These are phyloP conservation scores for Habrosyne pyritoides DNA, from an alignment of 2,888 invertebrate species.

Conservation along the genomic window DNA sequence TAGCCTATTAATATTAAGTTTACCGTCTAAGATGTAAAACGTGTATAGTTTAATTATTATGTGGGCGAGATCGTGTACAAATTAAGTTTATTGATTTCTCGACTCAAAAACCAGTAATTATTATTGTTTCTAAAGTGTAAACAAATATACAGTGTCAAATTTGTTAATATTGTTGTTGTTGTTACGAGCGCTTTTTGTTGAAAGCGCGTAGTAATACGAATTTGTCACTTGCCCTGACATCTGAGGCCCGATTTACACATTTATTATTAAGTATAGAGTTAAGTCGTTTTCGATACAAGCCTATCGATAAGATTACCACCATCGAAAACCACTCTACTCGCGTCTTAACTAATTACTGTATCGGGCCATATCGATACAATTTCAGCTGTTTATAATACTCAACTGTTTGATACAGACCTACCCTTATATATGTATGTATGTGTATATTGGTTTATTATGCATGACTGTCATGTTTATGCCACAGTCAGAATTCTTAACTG, in stretches of 20 bases:
- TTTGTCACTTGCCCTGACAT: slow-evolving; percentile 46
- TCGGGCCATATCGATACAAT: slow-evolving; percentile 25
- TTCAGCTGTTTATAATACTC: slow-evolving; percentile 48
- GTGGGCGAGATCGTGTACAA: slow-evolving; percentile 73
- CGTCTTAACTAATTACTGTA: slow-evolving; percentile 3
- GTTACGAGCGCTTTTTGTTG: slow-evolving; percentile 50
- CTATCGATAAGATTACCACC: too few species aligned
- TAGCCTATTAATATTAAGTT: slow-evolving; percentile 82
- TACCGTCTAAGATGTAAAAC: slow-evolving; percentile 73
- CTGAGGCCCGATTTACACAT: slow-evolving; percentile 19
- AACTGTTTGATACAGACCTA: slow-evolving; percentile 20
- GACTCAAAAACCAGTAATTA: slow-evolving; percentile 43
- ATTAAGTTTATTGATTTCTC: slow-evolving; percentile 67
- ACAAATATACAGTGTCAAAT: slow-evolving; percentile 38
- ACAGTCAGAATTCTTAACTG: background rate
- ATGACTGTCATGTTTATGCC: background rate
- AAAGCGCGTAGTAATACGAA: slow-evolving; percentile 45
- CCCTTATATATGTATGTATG: background rate
- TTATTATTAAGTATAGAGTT: too few species aligned
- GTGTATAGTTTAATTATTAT: slow-evolving; percentile 66
- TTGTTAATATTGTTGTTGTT: slow-evolving; percentile 51
- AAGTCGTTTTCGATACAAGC: too few species aligned
- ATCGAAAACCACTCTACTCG: too few species aligned
- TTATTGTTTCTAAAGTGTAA: slow-evolving; percentile 23
- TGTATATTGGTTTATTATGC: slow-evolving; percentile 1